These are phyloP conservation scores for Pyralis farinalis DNA, from an alignment of 2,888 invertebrate genomes.

Conservation along the genomic window DNA sequence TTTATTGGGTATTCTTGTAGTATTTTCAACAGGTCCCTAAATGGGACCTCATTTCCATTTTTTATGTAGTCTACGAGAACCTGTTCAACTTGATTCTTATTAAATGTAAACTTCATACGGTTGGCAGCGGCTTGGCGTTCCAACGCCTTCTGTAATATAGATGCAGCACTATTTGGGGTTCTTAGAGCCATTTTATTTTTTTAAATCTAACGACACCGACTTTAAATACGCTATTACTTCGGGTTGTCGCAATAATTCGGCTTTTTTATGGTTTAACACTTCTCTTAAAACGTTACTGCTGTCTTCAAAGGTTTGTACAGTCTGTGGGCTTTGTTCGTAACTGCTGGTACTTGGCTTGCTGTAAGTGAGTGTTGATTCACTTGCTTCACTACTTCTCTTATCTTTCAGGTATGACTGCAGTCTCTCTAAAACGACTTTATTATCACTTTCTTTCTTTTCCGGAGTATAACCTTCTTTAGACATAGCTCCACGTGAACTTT, in stretches of 20 bases:
- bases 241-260: slow-evolving; percentile 67
- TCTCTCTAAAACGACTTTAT: slow-evolving; percentile 71
- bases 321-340: slow-evolving; percentile 46
- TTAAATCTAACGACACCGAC: slow-evolving; percentile 59
- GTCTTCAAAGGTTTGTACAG: slow-evolving; percentile 47
- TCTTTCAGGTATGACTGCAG: slow-evolving; percentile 73
- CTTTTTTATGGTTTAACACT: slow-evolving; percentile 70
- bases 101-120: slow-evolving; percentile 61
- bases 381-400: slow-evolving; percentile 56
- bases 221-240: slow-evolving; percentile 68
- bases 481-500: slow-evolving; percentile 46
- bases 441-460: slow-evolving; percentile 73
- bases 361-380: slow-evolving; percentile 46
- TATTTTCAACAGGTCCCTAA: slow-evolving; percentile 68
- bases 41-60: slow-evolving; percentile 56
- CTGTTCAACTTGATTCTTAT: slow-evolving; percentile 65
- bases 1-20: slow-evolving; percentile 60
- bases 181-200: slow-evolving; percentile 67
- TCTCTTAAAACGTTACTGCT: slow-evolving; percentile 65
- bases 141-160: slow-evolving; percentile 66
- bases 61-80: slow-evolving; percentile 59
- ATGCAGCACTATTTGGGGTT: slow-evolving; percentile 60
- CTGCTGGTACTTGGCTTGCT: slow-evolving; percentile 61
- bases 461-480: slow-evolving; percentile 76
- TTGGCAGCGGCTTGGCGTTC: slow-evolving; percentile 58